phyloP scores from a whole-genome alignment of 1,140 invertebrate species.

The Drosophila jambulina region DNA sequence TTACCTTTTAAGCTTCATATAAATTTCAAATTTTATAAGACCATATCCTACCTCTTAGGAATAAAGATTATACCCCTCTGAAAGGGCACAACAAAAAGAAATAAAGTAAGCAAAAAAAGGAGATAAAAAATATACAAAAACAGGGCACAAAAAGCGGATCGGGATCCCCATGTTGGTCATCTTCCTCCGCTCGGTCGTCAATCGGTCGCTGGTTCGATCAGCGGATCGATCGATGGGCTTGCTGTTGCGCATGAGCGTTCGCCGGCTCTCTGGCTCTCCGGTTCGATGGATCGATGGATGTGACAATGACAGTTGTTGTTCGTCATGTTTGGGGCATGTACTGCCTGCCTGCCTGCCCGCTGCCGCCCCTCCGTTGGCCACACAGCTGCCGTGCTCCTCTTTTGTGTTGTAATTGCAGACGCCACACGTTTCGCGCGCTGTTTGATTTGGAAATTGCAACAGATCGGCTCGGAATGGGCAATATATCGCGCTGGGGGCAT shows the following conservation, averaged over 20 bases:
- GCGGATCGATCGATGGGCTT: slow-evolving; percentile 38
- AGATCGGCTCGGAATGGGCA: slow-evolving; percentile 67
- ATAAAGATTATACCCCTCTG: not conserved
- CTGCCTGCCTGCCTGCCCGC: slow-evolving; percentile 6
- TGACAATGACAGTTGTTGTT: slow-evolving; percentile 84
- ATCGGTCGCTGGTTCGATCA: slow-evolving; percentile 28
- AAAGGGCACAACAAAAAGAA: not conserved
- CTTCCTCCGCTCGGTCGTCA: slow-evolving; percentile 37
- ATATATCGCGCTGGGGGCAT: slow-evolving; percentile 61
- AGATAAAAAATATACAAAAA: slow-evolving; percentile 5
- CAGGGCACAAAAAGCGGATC: slow-evolving; percentile 31
- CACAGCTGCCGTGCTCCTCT: slow-evolving; percentile 40
- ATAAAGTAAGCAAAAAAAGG: not conserved
- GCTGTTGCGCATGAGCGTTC: slow-evolving; percentile 43
- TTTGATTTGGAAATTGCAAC: slow-evolving; percentile 83
- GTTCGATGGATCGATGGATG: slow-evolving; percentile 46
- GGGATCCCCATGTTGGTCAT: slow-evolving; percentile 46
- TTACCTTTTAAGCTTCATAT: not conserved
- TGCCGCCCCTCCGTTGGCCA: slow-evolving; percentile 1
- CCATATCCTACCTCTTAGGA: not conserved
- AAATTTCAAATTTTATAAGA: no score
- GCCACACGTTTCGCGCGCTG: slow-evolving; percentile 82
- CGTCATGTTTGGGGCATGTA: slow-evolving; percentile 82
- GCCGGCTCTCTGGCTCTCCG: slow-evolving; percentile 18
- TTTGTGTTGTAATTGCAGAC: slow-evolving; percentile 84